phyloP scores from a whole-genome alignment of 30 jellyfish, hydroid and myxozoan species.

The Rhopilema esculentum region DNA sequence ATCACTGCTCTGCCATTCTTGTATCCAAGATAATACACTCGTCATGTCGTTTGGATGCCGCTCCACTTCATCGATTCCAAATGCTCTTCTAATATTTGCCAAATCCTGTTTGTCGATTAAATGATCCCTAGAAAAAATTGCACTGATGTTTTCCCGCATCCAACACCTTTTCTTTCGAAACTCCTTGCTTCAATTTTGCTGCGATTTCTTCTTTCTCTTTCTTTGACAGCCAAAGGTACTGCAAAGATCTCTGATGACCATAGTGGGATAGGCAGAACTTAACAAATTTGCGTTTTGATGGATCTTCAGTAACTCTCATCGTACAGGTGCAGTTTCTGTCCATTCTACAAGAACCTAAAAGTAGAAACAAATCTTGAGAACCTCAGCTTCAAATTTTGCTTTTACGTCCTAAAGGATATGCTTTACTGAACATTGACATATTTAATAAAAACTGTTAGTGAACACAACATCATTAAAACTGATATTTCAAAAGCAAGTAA shows the following conservation, averaged over 20 bases:
- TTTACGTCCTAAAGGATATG: no score
- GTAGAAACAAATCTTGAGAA: no score
- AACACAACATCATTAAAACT: no score
- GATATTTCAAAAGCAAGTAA: no score
- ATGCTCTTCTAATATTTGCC: conserved; percentile 2
- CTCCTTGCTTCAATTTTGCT: conserved; percentile 1
- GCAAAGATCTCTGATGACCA: conserved; percentile 45
- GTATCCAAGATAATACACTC: not conserved
- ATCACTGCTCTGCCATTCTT: not conserved
- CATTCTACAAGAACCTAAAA: no score
- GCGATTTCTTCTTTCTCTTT: no score
- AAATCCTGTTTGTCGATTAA: conserved; percentile 8
- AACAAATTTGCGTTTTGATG: not conserved
- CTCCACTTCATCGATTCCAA: not conserved
- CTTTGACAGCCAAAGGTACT: not conserved
- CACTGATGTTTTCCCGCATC: not conserved
- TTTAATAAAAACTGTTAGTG: no score
- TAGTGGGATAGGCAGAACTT: conserved; percentile 41
- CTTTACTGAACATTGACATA: no score
- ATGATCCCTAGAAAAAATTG: no score
- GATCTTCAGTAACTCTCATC: no score
- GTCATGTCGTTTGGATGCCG: conserved; percentile 23
- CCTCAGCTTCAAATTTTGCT: no score
- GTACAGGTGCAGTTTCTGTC: no score
- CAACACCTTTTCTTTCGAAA: not conserved